Conservation (phyloP, 2,797 vertebrate genomes). For the Bradypus variegatus region DNA sequence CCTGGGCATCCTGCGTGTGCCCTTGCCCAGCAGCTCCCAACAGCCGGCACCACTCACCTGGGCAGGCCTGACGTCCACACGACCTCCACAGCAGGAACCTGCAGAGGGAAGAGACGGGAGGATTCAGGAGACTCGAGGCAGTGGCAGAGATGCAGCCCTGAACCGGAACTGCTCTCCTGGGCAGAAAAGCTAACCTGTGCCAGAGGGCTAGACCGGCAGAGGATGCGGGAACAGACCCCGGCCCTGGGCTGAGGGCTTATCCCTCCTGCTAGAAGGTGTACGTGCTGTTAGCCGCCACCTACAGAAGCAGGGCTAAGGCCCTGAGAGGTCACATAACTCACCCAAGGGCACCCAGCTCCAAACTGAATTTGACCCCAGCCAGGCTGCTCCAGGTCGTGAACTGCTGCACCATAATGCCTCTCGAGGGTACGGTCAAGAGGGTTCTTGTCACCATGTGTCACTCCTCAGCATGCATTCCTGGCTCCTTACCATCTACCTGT, state of each 20-base stretch:
- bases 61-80: neutral
- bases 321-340: neutral
- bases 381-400: neutral
- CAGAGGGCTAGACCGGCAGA: neutral
- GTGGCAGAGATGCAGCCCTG: neutral
- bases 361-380: neutral
- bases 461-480: neutral
- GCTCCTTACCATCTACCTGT: neutral
- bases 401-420: neutral
- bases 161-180: neutral
- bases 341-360: neutral
- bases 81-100: neutral
- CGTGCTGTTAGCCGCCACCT: neutral
- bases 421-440: neutral
- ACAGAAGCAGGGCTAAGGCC: neutral
- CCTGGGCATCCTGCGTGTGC: rapidly evolving
- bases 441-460: neutral
- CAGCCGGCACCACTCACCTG: neutral
- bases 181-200: too few relatives aligned
- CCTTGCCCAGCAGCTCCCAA: neutral
- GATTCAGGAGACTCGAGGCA: neutral
- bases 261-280: neutral
- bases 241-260: neutral
- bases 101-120: neutral
- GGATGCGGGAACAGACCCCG: neutral